phyloP scores from a whole-genome alignment of 2,888 invertebrate genomes.

The Dorcus hopei region DNA sequence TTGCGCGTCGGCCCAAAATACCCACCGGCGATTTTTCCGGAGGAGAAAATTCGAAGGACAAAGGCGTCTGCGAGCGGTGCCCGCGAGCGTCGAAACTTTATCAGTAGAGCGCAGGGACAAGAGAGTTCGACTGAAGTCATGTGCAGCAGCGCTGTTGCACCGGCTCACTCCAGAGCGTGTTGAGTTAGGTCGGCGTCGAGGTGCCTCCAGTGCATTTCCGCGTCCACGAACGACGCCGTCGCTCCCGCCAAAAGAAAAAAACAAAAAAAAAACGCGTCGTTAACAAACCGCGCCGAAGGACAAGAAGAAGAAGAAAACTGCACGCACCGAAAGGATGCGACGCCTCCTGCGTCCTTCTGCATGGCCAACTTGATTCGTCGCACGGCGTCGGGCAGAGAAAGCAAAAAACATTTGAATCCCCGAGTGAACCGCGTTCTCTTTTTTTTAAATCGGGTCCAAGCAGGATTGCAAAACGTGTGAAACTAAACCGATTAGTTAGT shows the following conservation, averaged over 20 bases:
- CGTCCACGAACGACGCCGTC: constrained; percentile 28
- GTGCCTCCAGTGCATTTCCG: constrained; percentile 45
- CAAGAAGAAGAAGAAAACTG: neutral
- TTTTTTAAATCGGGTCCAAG: no score
- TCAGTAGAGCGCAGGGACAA: constrained; percentile 27
- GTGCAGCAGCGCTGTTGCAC: constrained; percentile 38
- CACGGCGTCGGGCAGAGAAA: neutral
- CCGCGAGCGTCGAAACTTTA: constrained; percentile 6
- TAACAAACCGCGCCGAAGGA: no score
- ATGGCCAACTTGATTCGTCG: neutral
- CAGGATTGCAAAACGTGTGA: no score
- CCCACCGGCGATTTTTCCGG: no score
- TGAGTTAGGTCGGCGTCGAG: constrained; percentile 51
- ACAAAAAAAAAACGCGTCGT: no score
- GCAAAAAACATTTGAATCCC: neutral
- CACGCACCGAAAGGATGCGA: neutral
- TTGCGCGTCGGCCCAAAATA: no score
- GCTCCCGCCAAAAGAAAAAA: constrained; percentile 33
- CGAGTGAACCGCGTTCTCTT: no score
- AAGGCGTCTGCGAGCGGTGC: no score
- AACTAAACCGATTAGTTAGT: no score
- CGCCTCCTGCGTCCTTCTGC: neutral
- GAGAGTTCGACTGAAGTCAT: constrained; percentile 28
- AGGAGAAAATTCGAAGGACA: no score
- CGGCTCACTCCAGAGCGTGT: constrained; percentile 48